These are phyloP conservation scores for Sebastes melanostomus DNA, from an alignment of 2,797 vertebrate species.

Conservation along the genomic window DNA sequence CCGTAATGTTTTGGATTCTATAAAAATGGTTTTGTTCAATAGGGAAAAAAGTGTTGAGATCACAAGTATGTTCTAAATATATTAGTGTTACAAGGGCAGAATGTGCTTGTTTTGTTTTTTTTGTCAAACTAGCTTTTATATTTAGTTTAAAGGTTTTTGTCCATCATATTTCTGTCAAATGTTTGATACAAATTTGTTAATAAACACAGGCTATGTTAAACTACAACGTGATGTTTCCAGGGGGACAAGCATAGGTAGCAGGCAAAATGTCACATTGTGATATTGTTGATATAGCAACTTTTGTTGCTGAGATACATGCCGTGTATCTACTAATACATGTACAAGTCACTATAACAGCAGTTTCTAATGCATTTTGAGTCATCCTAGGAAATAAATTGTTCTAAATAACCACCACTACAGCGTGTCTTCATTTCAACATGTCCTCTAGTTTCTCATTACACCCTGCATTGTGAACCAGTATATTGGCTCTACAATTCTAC, in stretches of 20 bases:
- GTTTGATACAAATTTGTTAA: background rate
- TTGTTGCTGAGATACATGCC: background rate
- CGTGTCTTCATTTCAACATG: too few relatives aligned
- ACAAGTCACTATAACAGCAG: background rate
- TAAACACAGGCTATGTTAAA: background rate
- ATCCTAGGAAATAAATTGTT: background rate
- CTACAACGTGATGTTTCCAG: background rate
- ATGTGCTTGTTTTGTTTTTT: background rate
- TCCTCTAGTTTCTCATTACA: background rate
- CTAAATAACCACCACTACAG: background rate
- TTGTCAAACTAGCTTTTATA: background rate
- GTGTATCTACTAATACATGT: background rate
- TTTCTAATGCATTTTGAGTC: background rate
- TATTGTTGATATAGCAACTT: background rate
- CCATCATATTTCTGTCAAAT: background rate
- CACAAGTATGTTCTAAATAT: background rate
- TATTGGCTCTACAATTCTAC: background rate
- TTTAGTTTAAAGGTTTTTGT: background rate
- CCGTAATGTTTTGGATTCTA: background rate
- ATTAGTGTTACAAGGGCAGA: background rate
- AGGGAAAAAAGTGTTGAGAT: background rate
- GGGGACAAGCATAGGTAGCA: background rate
- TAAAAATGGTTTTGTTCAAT: background rate
- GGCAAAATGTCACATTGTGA: background rate
- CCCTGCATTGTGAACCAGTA: background rate